Evolutionary conservation across 2,797 vertebrate species (phyloP), one percentile per base, ranked within the genome.

Genomic region (Bryconaethiops microstoma): DNA sequence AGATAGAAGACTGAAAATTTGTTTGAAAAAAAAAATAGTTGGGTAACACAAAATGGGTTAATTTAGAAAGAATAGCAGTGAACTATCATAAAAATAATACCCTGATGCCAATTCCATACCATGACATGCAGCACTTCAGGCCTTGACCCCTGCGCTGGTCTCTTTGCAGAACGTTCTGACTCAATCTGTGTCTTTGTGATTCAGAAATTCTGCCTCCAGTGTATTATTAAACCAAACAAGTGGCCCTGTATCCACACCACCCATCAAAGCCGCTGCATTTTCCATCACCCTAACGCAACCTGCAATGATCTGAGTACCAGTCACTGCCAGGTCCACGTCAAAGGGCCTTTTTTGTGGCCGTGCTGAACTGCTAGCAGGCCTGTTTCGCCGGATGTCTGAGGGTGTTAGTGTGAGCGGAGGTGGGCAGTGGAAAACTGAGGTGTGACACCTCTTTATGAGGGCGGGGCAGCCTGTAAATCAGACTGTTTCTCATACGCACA

Each of bases 381-480:
- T 88, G 73, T 90, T 92, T 90, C 89, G 88, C 90, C 84, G 74
- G 80, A 86, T 70, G 91, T 91, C 90, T 89, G 85, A 75, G 83
- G 86, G 84, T 76, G 87, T 90, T 91, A 86, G 90, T 88, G 88
- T 93, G 90, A 91, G 89, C 92, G 90, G 90, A 91, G 89, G 90
- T 91, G 88, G 92, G 89, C 87, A 86, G 85, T 91, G 92, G 93
- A 94, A 94, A 94, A 94, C 67, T 50, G 85, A 88, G 87, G 90
- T 86, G 89, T 89, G 88, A 93, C 94, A 94, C 93, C 92, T 94
- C 90, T 91, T 93, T 93, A 94, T 91, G 89, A 91, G 92, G 92
- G 92, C 87, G 88, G 91, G 89, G 88, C 86, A 75, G 87, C 85
- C 85, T 87, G 88, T 92, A 92, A 93, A 93, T 92, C 90, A 88